Evolutionary conservation across 2,113 vertebrate species (phyloP), one percentile per base, ranked within the genome.

Genomic region (Apistogramma diplotaenia): DNA sequence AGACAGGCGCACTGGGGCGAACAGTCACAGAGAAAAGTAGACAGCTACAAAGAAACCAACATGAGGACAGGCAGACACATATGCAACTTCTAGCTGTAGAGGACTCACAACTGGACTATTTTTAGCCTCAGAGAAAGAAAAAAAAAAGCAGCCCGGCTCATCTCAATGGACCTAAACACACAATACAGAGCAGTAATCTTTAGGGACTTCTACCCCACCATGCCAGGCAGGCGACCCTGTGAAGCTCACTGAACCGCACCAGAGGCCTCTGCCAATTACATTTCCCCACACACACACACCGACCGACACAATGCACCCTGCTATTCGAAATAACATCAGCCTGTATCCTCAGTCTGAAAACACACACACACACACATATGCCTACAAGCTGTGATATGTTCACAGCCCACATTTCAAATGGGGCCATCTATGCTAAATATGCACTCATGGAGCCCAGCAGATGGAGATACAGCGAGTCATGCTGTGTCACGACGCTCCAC

Each of bases 21-120:
- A 49, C 35, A 75, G 81, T 84, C 61, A 65, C 33, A 46, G 21
- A 84, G 79, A 85, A 25, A 33, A 27, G 56, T 9, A 35, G 77
- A 85, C 60, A 72, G 29, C 29, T 73, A 59, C 79, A 73, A 60
- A 54, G 79, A 57, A 6, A 31, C n/a, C 21, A 27, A 65, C 37
- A 25, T 35, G 19, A 65, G 71, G 51, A 74, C 33, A 56, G 71
- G 10, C 59, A 75, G 25, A 75, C 75, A 86, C 60, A 74, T 74
- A 83, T 79, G 85, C 74, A 90, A 29, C 11, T 90, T 85, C 73
- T 21, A 56, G 57, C 71, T 79, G 79, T 74, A 70, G 57, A 80
- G 80, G 78, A 76, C 65, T 89, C 85, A 86, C 79, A 89, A 85
- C 85, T 23, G 53, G 33, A 76, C 84, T 93, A 93, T 93, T 94